Percentiles rank a stretch among this genome's conserved stretches.
phyloP scores from a whole-genome alignment of 2,113 vertebrate genomes.

The Stegostoma tigrinum region DNA sequence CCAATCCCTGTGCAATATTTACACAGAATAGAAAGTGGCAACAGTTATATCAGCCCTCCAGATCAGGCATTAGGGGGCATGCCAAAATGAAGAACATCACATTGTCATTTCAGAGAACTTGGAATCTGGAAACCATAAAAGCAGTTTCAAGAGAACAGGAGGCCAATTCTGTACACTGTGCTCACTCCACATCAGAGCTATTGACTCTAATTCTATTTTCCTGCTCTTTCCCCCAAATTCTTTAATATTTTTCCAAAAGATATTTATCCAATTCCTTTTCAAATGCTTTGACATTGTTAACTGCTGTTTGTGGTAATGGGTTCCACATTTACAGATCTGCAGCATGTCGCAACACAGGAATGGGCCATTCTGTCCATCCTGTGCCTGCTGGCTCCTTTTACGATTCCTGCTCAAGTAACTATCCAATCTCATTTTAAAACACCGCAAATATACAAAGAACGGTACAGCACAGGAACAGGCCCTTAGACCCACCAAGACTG shows the following conservation, averaged over 20 bases:
- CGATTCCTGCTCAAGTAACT: not conserved
- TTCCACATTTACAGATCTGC: too few relatives aligned
- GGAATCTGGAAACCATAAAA: constrained; percentile 1
- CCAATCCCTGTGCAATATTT: not conserved
- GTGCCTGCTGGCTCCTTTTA: not conserved
- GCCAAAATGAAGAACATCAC: constrained; percentile 19
- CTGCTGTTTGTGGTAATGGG: too few relatives aligned
- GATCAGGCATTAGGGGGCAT: not conserved
- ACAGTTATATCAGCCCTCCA: not conserved
- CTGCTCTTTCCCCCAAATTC: not conserved
- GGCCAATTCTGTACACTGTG: not conserved
- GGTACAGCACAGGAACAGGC: too few relatives aligned
- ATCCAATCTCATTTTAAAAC: not conserved
- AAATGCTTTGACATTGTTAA: too few relatives aligned
- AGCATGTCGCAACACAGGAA: not conserved
- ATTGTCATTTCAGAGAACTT: not conserved
- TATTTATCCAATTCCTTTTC: not conserved
- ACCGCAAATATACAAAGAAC: not conserved
- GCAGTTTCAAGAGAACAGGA: not conserved
- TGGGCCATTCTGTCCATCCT: not conserved
- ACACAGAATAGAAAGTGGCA: not conserved
- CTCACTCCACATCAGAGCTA: not conserved
- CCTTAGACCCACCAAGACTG: too few relatives aligned
- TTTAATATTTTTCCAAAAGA: not conserved
- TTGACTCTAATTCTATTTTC: constrained; percentile 14